Percentiles rank a stretch among this genome's conserved stretches.
phyloP scores from a whole-genome alignment of 1,140 invertebrate genomes.

The Drosophila subpulchrella region DNA sequence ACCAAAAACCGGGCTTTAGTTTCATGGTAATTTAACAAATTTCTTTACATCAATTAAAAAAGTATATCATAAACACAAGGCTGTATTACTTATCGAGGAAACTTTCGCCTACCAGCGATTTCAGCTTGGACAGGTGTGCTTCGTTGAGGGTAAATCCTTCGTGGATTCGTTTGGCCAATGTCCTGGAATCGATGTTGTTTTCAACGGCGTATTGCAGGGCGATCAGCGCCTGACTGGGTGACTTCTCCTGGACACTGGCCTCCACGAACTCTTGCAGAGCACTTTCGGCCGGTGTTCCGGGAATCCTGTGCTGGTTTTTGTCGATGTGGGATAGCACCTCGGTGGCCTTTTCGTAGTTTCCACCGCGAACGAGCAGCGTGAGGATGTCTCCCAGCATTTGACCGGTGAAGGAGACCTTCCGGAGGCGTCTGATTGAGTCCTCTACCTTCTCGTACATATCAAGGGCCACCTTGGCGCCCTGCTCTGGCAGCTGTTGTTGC shows the following conservation, averaged over 20 bases:
- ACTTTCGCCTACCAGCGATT: conserved; percentile 85
- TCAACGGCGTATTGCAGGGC: conserved; percentile 86
- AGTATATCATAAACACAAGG: conserved; percentile 27
- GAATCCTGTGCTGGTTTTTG: conserved; percentile 85
- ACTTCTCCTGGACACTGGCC: conserved; percentile 85
- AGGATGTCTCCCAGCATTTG: conserved; percentile 87
- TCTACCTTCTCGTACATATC: conserved; percentile 86
- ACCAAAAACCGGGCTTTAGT: background rate
- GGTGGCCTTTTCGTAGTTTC: conserved; percentile 85
- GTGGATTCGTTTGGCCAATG: conserved; percentile 84
- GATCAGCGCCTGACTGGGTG: conserved; percentile 84
- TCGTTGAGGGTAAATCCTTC: conserved; percentile 85
- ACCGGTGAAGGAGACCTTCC: conserved; percentile 86
- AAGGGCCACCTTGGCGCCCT: conserved; percentile 86
- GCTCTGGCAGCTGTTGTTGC: conserved; percentile 73
- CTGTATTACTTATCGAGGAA: conserved; percentile 62
- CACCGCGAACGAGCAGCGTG: conserved; percentile 84
- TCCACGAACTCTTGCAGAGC: conserved; percentile 85
- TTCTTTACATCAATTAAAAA: conserved; percentile 10
- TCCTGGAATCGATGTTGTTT: conserved; percentile 85
- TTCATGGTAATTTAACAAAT: conserved; percentile 12
- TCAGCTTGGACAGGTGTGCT: conserved; percentile 84
- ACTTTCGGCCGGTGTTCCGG: conserved; percentile 86
- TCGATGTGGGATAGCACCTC: conserved; percentile 86
- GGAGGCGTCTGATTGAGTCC: conserved; percentile 71